Percentiles rank a stretch among this genome's conserved stretches.
phyloP scores from a whole-genome alignment of 2,113 vertebrate species.

The Sula dactylatra region DNA sequence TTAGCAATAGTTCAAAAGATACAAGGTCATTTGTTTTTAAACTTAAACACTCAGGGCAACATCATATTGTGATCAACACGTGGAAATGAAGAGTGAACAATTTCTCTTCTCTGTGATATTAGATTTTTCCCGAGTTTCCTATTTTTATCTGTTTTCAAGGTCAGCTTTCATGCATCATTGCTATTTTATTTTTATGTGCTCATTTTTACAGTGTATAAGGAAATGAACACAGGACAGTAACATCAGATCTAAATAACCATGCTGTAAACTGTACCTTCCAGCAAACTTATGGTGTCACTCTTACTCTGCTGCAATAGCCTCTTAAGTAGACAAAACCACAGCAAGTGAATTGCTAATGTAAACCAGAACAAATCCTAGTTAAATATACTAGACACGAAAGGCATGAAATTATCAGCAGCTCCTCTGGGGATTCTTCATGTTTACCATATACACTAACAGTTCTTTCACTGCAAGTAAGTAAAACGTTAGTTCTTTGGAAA shows the following conservation, averaged over 20 bases:
- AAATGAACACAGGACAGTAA: neutral
- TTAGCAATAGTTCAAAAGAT: neutral
- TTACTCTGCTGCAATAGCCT: neutral
- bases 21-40: neutral
- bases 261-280: slow-evolving; percentile 26
- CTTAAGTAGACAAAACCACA: neutral
- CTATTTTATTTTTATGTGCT: neutral
- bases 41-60: neutral
- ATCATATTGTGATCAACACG: neutral
- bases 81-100: neutral
- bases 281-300: slow-evolving; percentile 36
- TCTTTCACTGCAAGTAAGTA: neutral
- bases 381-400: neutral
- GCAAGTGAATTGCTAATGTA: neutral
- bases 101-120: neutral
- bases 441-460: neutral
- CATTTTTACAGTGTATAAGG: neutral
- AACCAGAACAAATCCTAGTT: neutral
- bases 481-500: neutral
- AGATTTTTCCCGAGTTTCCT: neutral
- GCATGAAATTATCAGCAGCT: neutral
- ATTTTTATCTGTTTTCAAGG: neutral
- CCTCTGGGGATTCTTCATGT: neutral
- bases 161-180: slow-evolving; percentile 16
- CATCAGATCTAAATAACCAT: neutral